These are phyloP conservation scores for Solea solea DNA, from an alignment of 2,113 vertebrate genomes.

Conservation along the genomic window DNA sequence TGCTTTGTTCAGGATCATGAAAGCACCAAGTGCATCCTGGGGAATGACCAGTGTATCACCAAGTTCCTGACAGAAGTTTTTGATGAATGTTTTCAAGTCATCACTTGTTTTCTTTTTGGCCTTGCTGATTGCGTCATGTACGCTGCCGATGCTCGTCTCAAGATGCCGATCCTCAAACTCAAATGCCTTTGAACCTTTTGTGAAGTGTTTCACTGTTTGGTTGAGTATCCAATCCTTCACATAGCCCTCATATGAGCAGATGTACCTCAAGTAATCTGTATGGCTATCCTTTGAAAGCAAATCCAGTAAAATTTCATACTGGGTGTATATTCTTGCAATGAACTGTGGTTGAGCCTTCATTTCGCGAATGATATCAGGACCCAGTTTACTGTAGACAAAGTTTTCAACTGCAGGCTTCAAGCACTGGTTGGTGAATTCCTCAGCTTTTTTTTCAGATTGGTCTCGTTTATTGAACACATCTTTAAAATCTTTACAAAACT, in stretches of 20 bases:
- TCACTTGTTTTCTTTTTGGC: conserved; percentile 4
- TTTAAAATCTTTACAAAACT: conserved; percentile 46
- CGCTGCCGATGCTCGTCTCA: conserved; percentile 21
- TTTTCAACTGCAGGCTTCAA: conserved; percentile 60
- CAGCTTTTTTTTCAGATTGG: conserved; percentile 73
- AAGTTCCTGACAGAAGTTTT: conserved; percentile 50
- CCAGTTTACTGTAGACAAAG: conserved; percentile 48
- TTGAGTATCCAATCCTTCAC: conserved; percentile 44
- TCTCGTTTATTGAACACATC: conserved; percentile 66
- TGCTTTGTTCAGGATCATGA: conserved; percentile 57
- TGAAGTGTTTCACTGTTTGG: conserved; percentile 41
- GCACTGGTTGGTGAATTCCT: conserved; percentile 59
- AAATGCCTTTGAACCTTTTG: neutral
- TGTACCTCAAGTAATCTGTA: conserved; percentile 1
- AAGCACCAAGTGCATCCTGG: conserved; percentile 53
- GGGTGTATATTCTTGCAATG: conserved; percentile 52
- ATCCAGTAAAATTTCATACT: conserved; percentile 58
- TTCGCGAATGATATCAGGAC: conserved; percentile 61
- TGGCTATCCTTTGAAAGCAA: conserved; percentile 24
- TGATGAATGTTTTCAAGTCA: conserved; percentile 37
- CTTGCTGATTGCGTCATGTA: conserved; percentile 41
- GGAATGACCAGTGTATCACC: conserved; percentile 58
- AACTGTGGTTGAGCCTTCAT: conserved; percentile 45
- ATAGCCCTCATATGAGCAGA: conserved; percentile 24
- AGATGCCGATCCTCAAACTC: conserved; percentile 42